Percentiles rank a stretch among this genome's conserved stretches.
These are phyloP conservation scores for Poeciliopsis turneri DNA, from an alignment of 2,797 vertebrate species.

Conservation along the genomic window DNA sequence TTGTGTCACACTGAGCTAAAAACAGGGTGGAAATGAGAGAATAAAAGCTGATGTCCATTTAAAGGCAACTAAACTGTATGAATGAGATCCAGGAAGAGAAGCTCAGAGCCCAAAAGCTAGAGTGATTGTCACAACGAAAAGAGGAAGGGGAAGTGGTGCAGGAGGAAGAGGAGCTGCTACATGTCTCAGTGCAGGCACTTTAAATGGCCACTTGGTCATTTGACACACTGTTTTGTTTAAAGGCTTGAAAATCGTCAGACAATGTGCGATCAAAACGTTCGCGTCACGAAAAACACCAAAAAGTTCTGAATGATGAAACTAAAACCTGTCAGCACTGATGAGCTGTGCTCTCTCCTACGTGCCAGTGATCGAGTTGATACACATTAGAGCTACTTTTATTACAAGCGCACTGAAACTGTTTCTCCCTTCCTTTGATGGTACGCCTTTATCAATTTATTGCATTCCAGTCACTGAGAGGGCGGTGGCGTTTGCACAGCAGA, in stretches of 20 bases:
- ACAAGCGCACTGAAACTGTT: background rate
- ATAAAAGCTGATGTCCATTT: slow-evolving; percentile 31
- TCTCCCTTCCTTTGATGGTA: slow-evolving; percentile 11
- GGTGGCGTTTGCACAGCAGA: slow-evolving; percentile 4
- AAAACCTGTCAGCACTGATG: background rate
- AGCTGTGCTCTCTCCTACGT: slow-evolving; percentile 13
- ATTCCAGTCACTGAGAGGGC: slow-evolving; percentile 5
- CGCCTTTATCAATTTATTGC: slow-evolving; percentile 19
- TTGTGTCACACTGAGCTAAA: slow-evolving; percentile 2
- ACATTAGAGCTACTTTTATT: background rate
- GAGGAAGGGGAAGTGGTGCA: slow-evolving; percentile 67
- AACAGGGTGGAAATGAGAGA: slow-evolving; percentile 9
- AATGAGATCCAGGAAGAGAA: slow-evolving; percentile 38
- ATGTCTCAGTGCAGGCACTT: slow-evolving; percentile 32
- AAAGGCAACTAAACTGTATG: slow-evolving; percentile 37
- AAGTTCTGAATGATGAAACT: background rate
- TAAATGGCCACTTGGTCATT: slow-evolving; percentile 29
- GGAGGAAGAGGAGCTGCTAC: slow-evolving; percentile 51
- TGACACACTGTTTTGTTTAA: background rate
- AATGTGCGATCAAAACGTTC: background rate
- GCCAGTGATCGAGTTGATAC: slow-evolving; percentile 6
- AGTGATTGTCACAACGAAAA: slow-evolving; percentile 30
- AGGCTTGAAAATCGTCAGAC: background rate
- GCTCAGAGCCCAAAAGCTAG: background rate
- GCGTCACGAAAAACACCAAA: background rate